phyloP scores from a whole-genome alignment of 2,797 vertebrate genomes.

The Triplophysa bombifrons region DNA sequence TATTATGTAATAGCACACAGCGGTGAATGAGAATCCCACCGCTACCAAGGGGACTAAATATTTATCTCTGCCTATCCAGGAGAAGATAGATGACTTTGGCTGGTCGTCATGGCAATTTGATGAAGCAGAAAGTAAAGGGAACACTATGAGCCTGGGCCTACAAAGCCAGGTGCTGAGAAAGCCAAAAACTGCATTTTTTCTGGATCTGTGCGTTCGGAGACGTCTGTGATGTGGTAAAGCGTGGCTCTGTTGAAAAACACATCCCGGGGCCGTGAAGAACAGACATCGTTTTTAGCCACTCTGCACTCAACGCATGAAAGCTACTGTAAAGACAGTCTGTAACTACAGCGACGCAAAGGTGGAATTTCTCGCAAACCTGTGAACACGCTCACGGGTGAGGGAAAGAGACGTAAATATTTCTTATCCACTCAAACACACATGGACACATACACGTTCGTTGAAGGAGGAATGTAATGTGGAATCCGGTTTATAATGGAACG shows the following conservation, averaged over 20 bases:
- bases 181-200: slow-evolving; percentile 18
- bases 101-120: slow-evolving; percentile 18
- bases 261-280: slow-evolving; percentile 1
- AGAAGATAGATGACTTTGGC: slow-evolving; percentile 10
- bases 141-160: background rate
- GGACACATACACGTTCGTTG: slow-evolving; percentile 3
- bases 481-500: slow-evolving; percentile 46
- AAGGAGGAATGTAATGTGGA: slow-evolving; percentile 41
- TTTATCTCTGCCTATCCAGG: slow-evolving; percentile 34
- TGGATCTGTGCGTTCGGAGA: slow-evolving; percentile 4
- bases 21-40: slow-evolving; percentile 5
- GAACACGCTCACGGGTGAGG: slow-evolving; percentile 40
- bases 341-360: slow-evolving; percentile 26
- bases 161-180: background rate
- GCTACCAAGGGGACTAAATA: slow-evolving; percentile 49
- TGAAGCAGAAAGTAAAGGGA: background rate
- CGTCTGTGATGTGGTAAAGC: slow-evolving; percentile 7
- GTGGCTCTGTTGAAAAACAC: slow-evolving; percentile 20
- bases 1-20: slow-evolving; percentile 10
- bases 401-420: slow-evolving; percentile 47
- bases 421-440: background rate
- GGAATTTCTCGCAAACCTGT: slow-evolving; percentile 35
- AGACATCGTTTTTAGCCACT: slow-evolving; percentile 10
- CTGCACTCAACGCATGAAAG: slow-evolving; percentile 1
- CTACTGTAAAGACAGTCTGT: slow-evolving; percentile 10